Percentiles rank a stretch among this genome's conserved stretches.
Conservation (phyloP, 2,113 vertebrate species). For the Meleagris gallopavo region DNA sequence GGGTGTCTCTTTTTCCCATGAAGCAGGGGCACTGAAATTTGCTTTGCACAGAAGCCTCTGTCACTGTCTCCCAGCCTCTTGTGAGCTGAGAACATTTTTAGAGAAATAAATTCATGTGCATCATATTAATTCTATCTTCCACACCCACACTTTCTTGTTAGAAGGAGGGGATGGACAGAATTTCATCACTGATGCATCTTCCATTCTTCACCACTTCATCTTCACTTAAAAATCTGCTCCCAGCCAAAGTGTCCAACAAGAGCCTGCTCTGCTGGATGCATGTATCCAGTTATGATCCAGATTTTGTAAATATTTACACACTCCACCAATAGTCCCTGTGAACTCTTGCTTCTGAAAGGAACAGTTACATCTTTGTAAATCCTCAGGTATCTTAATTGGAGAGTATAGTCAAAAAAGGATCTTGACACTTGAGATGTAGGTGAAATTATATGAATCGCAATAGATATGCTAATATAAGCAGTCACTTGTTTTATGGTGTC, state of each 20-base stretch:
- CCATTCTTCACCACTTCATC: not conserved
- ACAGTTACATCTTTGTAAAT: not conserved
- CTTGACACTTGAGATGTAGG: not conserved
- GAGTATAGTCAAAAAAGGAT: not conserved
- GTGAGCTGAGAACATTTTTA: not conserved
- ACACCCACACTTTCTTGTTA: not conserved
- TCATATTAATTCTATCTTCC: not conserved
- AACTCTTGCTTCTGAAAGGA: not conserved
- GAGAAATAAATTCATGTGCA: not conserved
- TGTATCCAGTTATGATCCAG: not conserved
- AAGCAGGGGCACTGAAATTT: not conserved
- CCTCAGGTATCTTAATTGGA: not conserved
- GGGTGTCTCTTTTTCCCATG: not conserved
- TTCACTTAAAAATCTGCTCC: not conserved
- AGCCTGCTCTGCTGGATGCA: not conserved
- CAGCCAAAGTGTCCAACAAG: not conserved
- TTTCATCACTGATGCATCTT: not conserved
- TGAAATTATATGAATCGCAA: not conserved
- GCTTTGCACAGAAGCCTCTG: not conserved
- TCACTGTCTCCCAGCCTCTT: not conserved
- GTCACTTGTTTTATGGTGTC: not conserved
- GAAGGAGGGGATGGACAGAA: not conserved
- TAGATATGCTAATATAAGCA: not conserved
- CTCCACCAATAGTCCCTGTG: not conserved
- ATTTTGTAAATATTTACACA: not conserved